These are phyloP conservation scores for Microcebus ravelobensis DNA, from an alignment of 2,113 vertebrate genomes.

Conservation along the genomic window DNA sequence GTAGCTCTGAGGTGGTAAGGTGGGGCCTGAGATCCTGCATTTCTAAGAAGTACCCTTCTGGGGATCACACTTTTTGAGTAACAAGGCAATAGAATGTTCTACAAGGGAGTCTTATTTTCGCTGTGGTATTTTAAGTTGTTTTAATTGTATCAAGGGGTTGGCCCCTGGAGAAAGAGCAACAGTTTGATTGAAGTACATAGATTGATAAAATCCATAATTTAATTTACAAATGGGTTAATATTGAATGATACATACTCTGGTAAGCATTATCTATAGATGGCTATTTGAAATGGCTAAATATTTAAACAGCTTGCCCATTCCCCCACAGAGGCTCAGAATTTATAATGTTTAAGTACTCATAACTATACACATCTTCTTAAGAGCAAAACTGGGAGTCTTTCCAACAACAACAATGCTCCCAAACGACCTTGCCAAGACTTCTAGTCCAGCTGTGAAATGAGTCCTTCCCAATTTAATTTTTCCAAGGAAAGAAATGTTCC, in stretches of 20 bases:
- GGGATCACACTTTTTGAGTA: constrained; percentile 7
- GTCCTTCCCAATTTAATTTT: background rate
- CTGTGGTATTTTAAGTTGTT: constrained; percentile 49
- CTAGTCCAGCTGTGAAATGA: background rate
- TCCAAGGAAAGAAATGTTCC: constrained; percentile 13
- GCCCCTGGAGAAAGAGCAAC: background rate
- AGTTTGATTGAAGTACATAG: constrained; percentile 21
- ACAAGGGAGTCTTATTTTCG: background rate
- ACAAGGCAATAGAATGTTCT: constrained; percentile 22
- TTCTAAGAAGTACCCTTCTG: background rate
- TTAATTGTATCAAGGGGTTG: constrained; percentile 20
- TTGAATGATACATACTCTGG: constrained; percentile 8
- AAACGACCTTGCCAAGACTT: constrained; percentile 36
- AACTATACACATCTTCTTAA: constrained; percentile 36
- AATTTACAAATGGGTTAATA: constrained; percentile 60
- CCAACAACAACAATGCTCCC: constrained; percentile 32
- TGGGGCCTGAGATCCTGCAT: background rate
- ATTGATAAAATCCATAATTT: constrained; percentile 48
- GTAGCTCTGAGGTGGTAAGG: background rate
- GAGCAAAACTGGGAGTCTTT: constrained; percentile 47
- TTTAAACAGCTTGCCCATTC: constrained; percentile 34
- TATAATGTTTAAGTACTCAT: constrained; percentile 23
- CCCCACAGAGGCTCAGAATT: constrained; percentile 8
- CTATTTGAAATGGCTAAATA: constrained; percentile 2
- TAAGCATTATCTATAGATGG: constrained; percentile 3